Evolutionary conservation across 1,140 invertebrate species (phyloP).

Genomic region (Lordiphosa stackelbergi): DNA sequence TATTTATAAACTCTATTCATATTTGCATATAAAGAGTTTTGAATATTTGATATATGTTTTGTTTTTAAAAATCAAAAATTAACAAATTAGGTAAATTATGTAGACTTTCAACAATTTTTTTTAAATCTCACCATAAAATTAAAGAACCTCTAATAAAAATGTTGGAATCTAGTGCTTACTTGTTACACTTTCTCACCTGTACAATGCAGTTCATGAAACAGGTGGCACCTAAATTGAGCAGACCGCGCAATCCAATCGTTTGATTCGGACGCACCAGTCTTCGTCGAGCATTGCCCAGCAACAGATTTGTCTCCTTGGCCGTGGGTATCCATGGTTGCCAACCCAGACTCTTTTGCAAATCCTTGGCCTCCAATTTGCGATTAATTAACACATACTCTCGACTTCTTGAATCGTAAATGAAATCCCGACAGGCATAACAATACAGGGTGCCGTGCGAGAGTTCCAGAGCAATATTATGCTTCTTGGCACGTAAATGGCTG

Average conservation of each 20-base stretch:
- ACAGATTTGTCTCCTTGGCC: constrained; percentile 83
- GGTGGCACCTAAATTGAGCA: constrained; percentile 98
- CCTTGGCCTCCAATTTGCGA: constrained; percentile 80
- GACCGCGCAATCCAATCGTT: constrained; percentile 91
- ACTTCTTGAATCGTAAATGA: constrained; percentile 89
- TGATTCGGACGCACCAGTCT: constrained; percentile 88
- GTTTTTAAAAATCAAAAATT: too few relatives aligned
- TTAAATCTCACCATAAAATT: too few relatives aligned
- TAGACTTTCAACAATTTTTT: too few relatives aligned
- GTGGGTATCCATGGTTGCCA: constrained; percentile 89
- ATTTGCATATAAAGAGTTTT: too few relatives aligned
- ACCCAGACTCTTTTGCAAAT: constrained; percentile 83
- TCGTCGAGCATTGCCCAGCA: constrained; percentile 86
- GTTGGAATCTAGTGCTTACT: too few relatives aligned
- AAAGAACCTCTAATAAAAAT: too few relatives aligned
- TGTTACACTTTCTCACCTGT: constrained; percentile 80
- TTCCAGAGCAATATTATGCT: constrained; percentile 91
- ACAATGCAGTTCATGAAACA: constrained; percentile 99
- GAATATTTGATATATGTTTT: too few relatives aligned
- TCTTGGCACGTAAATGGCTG: constrained; percentile 88
- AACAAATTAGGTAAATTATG: too few relatives aligned
- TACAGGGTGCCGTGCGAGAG: constrained; percentile 92
- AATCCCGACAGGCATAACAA: constrained; percentile 94
- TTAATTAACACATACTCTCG: constrained; percentile 81
- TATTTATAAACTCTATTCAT: too few relatives aligned